Base-by-base conservation (phyloP, 2,113 vertebrate species). In the Pollimyrus isidori region DNA sequence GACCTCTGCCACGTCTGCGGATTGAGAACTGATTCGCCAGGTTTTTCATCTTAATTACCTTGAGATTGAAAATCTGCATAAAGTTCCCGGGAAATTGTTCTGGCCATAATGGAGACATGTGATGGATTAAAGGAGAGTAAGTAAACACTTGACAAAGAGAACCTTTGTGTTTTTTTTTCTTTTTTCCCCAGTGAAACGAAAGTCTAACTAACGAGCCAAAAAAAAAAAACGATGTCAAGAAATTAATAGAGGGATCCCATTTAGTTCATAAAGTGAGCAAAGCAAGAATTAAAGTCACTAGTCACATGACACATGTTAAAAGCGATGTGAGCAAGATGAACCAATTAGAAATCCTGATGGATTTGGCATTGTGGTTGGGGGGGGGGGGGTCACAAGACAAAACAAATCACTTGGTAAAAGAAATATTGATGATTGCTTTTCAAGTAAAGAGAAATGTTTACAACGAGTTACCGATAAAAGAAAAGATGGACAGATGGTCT, bases 341-440 rank as follows among this genome's bases (percentile, higher is more conserved):
- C 84, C 83, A 89, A 86, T 89, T 87, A 39, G 46, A 89, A 89
- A 76, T 73, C 89, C 89, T 30, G 9, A 65, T 69, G 26, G 84
- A 69, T 49, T 48, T n/a, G 56, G 45, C 86, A 69, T 50, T 39
- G 49, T 26, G 87, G 86, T 50, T 39, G 49, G 49, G 48, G 49
- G 83, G n/a, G 15, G 10, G 50, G 50, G 30, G 39, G 21, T 46
- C 26, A 45, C 35, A 35, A 58, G 76, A 90, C 87, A 48, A 84
- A 93, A 90, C 13, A 89, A 92, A 92, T 91, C 87, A 91, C 91
- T 87, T 88, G 88, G 87, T 88, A 92, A 91, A 92, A 87, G 10
- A 17, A 49, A 62, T 76, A 49, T 92, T 83, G 7, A 42, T 89
- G 90, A 89, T 92, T 91, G 76, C 86, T 88, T 89, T 89, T 82